phyloP scores from a whole-genome alignment of 2,888 invertebrate genomes.

The Nephrotoma guestfalica region DNA sequence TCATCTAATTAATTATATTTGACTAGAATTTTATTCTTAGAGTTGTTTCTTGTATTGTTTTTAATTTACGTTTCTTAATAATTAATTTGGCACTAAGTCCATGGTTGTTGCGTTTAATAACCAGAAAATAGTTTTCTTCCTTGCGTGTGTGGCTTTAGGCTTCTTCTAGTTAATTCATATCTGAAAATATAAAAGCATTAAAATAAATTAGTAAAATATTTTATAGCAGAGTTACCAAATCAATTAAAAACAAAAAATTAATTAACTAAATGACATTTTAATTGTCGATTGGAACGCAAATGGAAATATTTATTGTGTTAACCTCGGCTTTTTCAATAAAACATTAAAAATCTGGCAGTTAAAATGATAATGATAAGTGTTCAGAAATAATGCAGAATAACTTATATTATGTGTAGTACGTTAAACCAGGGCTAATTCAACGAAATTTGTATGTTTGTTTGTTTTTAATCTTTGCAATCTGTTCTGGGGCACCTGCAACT shows the following conservation, averaged over 20 bases:
- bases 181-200: not conserved
- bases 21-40: not conserved
- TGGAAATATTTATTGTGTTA: not conserved
- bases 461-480: too few relatives aligned
- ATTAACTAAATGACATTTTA: not conserved
- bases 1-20: not conserved
- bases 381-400: not conserved
- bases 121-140: not conserved
- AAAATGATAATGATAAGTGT: not conserved
- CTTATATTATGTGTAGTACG: too few relatives aligned
- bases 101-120: not conserved
- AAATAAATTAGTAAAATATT: not conserved
- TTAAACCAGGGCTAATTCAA: too few relatives aligned
- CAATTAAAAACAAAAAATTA: not conserved
- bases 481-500: too few relatives aligned
- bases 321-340: not conserved
- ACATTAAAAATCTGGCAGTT: not conserved
- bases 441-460: too few relatives aligned
- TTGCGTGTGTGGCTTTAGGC: not conserved
- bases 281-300: not conserved
- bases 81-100: slow-evolving; percentile 6
- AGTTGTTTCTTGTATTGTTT: not conserved
- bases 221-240: not conserved
- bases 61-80: not conserved
- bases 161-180: not conserved